Conservation (phyloP, 2,113 vertebrate species). For the Macheiramphus alcinus region DNA sequence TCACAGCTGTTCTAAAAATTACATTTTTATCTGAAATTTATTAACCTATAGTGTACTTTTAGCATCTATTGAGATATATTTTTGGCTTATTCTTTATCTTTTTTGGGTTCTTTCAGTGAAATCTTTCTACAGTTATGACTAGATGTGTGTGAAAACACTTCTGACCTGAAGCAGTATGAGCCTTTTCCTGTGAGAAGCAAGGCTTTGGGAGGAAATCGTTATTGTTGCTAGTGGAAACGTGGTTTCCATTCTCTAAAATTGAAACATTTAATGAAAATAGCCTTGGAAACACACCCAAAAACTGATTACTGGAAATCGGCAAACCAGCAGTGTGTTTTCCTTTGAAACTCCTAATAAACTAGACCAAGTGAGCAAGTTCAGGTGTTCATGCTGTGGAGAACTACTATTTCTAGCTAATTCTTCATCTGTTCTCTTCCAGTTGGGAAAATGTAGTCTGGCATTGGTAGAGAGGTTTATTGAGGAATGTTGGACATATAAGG, state of each 20-base stretch:
- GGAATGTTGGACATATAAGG: background rate
- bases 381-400: background rate
- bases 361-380: background rate
- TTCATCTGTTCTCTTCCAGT: background rate
- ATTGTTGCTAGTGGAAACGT: background rate
- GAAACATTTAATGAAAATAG: constrained; percentile 7
- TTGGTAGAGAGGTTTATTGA: background rate
- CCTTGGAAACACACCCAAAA: background rate
- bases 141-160: background rate
- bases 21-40: background rate
- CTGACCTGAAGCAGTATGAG: background rate
- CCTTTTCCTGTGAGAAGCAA: background rate
- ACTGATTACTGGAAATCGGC: background rate
- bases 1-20: background rate
- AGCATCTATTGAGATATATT: background rate
- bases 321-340: background rate
- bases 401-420: background rate
- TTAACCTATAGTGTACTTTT: background rate
- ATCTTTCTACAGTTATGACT: background rate
- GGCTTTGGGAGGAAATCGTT: background rate
- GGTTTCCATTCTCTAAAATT: background rate
- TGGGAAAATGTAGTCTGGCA: background rate
- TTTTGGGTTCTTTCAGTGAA: background rate
- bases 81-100: background rate
- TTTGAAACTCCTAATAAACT: background rate